phyloP scores from a whole-genome alignment of 2,888 invertebrate species.

The Caenorhabditis plicata region DNA sequence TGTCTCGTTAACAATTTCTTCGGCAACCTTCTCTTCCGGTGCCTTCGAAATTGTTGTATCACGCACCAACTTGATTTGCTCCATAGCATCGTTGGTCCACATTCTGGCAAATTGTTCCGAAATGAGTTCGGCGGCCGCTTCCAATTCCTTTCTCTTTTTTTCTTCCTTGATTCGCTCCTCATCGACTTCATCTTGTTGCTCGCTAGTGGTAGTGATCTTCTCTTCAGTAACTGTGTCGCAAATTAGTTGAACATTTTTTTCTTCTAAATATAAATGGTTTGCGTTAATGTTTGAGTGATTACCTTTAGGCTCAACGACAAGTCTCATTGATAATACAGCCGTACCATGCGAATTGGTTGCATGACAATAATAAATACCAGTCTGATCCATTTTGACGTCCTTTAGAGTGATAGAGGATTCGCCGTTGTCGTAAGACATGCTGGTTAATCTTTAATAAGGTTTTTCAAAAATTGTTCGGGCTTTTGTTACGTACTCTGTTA shows the following conservation, averaged over 20 bases:
- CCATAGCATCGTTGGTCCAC: constrained; percentile 22
- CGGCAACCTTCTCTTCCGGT: not conserved
- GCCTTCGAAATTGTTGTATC: not conserved
- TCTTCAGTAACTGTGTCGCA: no score
- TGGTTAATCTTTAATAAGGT: constrained; percentile 29
- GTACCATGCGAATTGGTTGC: constrained; percentile 49
- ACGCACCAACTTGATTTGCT: constrained; percentile 4
- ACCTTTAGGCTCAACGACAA: constrained; percentile 30
- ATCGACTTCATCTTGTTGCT: not conserved
- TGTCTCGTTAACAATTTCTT: not conserved
- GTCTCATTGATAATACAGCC: constrained; percentile 36
- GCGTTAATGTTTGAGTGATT: no score
- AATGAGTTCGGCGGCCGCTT: constrained; percentile 21
- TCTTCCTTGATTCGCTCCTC: not conserved
- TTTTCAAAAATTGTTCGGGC: not conserved
- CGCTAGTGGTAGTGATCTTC: no score
- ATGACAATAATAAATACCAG: constrained; percentile 45
- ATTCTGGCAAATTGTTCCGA: constrained; percentile 25
- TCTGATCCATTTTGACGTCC: constrained; percentile 27
- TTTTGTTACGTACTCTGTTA: constrained; percentile 28
- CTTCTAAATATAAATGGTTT: no score
- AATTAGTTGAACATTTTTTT: no score
- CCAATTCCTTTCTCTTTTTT: constrained; percentile 2
- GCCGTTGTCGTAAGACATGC: constrained; percentile 45
- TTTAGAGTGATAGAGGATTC: constrained; percentile 39